Percentiles rank a stretch among this genome's conserved stretches.
Conservation (phyloP, 2,797 vertebrate species). For the Hybognathus amarus region DNA sequence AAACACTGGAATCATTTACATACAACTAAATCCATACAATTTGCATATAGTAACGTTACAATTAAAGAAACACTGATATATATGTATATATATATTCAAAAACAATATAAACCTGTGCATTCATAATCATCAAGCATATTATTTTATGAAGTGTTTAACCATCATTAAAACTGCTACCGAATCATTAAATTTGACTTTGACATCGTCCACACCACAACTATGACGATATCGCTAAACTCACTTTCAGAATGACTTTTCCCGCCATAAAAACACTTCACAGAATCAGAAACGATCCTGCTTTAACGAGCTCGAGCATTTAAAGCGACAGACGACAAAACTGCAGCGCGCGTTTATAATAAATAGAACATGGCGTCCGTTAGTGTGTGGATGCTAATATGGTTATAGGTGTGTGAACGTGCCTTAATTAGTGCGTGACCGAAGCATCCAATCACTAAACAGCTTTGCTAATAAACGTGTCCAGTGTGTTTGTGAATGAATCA, state of each 20-base stretch:
- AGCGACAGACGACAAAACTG: neutral
- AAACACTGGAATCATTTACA: slow-evolving; percentile 18
- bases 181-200: no score
- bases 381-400: neutral
- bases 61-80: slow-evolving; percentile 32
- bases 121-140: neutral
- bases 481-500: neutral
- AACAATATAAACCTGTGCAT: slow-evolving; percentile 28
- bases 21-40: slow-evolving; percentile 27
- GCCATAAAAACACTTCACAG: no score
- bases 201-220: neutral
- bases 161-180: no score
- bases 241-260: neutral
- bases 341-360: neutral
- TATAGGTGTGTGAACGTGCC: neutral
- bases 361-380: neutral
- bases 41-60: slow-evolving; percentile 30
- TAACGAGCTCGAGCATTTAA: neutral
- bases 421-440: slow-evolving; percentile 3
- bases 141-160: neutral
- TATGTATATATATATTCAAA: neutral
- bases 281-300: neutral
- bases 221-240: neutral
- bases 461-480: neutral
- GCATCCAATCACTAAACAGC: neutral